A percentile compares a stretch with the other conserved stretches of the same genome.
Evolutionary conservation across 2,797 vertebrate species (phyloP).

Genomic region (Sandelia bainsii): DNA sequence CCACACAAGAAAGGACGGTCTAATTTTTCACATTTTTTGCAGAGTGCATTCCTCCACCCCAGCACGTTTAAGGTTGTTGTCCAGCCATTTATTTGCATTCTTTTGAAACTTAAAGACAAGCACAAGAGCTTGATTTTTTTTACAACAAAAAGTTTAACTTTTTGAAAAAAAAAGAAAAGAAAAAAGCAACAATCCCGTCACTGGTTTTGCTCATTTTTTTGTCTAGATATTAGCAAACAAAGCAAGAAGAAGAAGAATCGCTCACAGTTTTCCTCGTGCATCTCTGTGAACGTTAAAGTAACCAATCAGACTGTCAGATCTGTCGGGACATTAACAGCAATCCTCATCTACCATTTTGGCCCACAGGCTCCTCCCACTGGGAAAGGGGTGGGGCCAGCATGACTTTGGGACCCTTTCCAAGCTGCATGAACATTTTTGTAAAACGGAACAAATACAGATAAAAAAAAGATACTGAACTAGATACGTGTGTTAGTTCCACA

Average conservation of each 20-base stretch:
- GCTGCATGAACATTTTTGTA: slow-evolving; percentile 94
- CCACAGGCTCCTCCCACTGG: slow-evolving; percentile 85
- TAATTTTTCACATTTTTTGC: slow-evolving; percentile 85
- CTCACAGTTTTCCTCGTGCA: slow-evolving; percentile 84
- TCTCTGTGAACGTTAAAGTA: slow-evolving; percentile 86
- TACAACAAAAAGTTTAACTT: slow-evolving; percentile 89
- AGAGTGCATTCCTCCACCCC: slow-evolving; percentile 70
- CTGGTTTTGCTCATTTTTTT: slow-evolving; percentile 84
- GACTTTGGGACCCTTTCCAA: slow-evolving; percentile 92
- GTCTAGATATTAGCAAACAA: slow-evolving; percentile 72
- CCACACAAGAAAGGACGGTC: slow-evolving; percentile 80
- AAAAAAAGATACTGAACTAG: slow-evolving; percentile 89
- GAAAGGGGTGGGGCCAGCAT: slow-evolving; percentile 88
- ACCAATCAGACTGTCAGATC: slow-evolving; percentile 79
- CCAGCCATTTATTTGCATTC: slow-evolving; percentile 88
- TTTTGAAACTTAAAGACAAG: slow-evolving; percentile 92
- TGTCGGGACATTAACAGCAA: slow-evolving; percentile 83
- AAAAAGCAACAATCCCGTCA: slow-evolving; percentile 79
- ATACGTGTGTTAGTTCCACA: slow-evolving; percentile 95
- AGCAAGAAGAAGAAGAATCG: slow-evolving; percentile 40
- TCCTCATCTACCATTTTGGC: slow-evolving; percentile 85
- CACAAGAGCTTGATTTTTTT: slow-evolving; percentile 94
- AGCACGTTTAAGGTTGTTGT: slow-evolving; percentile 89
- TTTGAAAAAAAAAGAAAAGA: slow-evolving; percentile 81
- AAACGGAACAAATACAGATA: slow-evolving; percentile 81